These are phyloP conservation scores for Coenonympha arcania DNA, from an alignment of 2,888 invertebrate species.

Conservation along the genomic window DNA sequence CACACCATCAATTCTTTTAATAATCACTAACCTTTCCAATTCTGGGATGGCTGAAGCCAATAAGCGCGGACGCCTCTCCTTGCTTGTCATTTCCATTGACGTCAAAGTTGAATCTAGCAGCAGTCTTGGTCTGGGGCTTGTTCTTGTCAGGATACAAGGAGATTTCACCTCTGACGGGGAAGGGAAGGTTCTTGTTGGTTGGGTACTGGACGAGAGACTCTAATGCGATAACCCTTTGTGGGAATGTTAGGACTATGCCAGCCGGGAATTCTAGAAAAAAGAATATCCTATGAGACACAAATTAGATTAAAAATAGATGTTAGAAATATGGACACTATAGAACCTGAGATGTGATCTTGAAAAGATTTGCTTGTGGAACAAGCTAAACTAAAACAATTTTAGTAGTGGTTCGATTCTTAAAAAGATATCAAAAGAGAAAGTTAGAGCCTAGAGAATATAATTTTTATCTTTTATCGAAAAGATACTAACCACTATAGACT, in stretches of 20 bases:
- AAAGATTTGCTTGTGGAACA: no score
- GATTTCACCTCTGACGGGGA: slow-evolving; percentile 77
- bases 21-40: slow-evolving; percentile 69
- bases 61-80: slow-evolving; percentile 68
- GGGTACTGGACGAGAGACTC: slow-evolving; percentile 73
- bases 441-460: no score
- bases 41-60: slow-evolving; percentile 79
- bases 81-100: slow-evolving; percentile 63
- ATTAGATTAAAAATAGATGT: background rate
- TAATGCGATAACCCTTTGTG: slow-evolving; percentile 78
- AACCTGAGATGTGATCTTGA: no score
- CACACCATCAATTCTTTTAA: no score
- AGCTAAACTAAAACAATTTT: no score
- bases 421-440: no score
- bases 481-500: no score
- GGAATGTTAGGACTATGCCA: slow-evolving; percentile 77
- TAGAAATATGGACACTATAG: background rate
- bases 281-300: background rate
- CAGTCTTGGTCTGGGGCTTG: slow-evolving; percentile 79
- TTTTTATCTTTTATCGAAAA: no score
- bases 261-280: slow-evolving; percentile 46
- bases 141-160: slow-evolving; percentile 81
- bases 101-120: slow-evolving; percentile 71
- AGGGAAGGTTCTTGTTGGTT: slow-evolving; percentile 59
- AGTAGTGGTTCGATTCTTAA: no score